Evolutionary conservation across 2,113 vertebrate genomes (phyloP).

Genomic region (Heteronetta atricapilla): DNA sequence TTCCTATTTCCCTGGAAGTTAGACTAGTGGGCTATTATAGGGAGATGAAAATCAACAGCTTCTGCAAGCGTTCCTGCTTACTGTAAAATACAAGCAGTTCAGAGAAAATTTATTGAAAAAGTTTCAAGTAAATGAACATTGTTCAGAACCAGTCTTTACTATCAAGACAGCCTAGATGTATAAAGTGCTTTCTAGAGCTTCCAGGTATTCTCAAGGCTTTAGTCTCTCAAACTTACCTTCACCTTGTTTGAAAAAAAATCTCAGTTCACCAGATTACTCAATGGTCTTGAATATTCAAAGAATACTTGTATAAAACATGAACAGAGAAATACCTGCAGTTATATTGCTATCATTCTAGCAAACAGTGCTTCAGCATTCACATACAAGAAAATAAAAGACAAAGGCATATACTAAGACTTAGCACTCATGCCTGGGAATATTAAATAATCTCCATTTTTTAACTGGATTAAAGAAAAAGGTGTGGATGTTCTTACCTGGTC

Average conservation of each 20-base stretch:
- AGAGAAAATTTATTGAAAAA: neutral
- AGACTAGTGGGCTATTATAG: neutral
- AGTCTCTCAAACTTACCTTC: neutral
- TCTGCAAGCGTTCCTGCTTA: neutral
- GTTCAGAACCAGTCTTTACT: neutral
- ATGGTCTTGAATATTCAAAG: neutral
- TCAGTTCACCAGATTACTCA: neutral
- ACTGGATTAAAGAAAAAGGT: neutral
- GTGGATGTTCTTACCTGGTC: conserved; percentile 80
- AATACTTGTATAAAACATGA: neutral
- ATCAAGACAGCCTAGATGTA: neutral
- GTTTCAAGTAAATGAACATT: neutral
- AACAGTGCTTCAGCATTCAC: neutral
- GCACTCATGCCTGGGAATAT: neutral
- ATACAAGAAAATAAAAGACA: neutral
- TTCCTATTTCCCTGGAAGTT: neutral
- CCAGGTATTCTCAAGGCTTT: neutral
- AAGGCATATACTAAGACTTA: neutral
- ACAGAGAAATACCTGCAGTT: neutral
- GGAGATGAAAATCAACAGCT: neutral
- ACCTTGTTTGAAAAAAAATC: neutral
- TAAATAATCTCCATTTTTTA: neutral
- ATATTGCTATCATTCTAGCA: neutral
- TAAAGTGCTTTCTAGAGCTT: neutral
- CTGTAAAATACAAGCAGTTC: neutral